Evolutionary conservation across 2,113 vertebrate genomes (phyloP), one percentile per base, ranked within the genome.

Genomic region (Salminus brasiliensis): DNA sequence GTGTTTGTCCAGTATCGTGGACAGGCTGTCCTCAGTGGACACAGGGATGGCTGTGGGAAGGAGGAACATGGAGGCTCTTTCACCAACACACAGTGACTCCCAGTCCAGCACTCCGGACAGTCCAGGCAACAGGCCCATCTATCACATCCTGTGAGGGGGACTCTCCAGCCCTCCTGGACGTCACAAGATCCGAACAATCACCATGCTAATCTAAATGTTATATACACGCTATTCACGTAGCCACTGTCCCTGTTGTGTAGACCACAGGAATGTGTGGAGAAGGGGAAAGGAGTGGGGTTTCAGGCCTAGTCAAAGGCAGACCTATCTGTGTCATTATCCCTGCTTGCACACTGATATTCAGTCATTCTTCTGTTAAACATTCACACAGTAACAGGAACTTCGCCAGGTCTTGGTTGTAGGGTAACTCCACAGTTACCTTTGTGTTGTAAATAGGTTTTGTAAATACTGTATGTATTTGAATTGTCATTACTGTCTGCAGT

Each of bases 1-100:
- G 88, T 99, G 96, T 85, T 92, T 99, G 78, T 97, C 96, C 91
- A 99, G 95, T 89, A 99, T 99, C 78, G 98, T 99, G 92, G 97
- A 99, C 85, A 93, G 97, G 0, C 95, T 99, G 80, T 93, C 95
- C 72, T 93, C 93, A 0, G 91, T 91, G 10, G 93, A 94, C 66
- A 87, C 93, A 18, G 80, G 91, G 1, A 91, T 81, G 3, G 59
- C 93, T 25, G 47, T 84, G 12, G 84, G 92, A n/a, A 90, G 89
- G 76, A 92, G 93, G 27, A 82, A 91, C 41, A 79, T 74, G 70
- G 88, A 92, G 63, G 89, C 91, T 75, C 95, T 94, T 68, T 95
- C 95, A 1, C 87, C 89, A 25, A 83, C 87, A 88, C 94, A 93
- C 89, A 88, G 89, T 2, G 93, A 95, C 78, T 96, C 95, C 3